Conservation (phyloP, 2,888 invertebrate genomes). For the Druceiella hillmani region DNA sequence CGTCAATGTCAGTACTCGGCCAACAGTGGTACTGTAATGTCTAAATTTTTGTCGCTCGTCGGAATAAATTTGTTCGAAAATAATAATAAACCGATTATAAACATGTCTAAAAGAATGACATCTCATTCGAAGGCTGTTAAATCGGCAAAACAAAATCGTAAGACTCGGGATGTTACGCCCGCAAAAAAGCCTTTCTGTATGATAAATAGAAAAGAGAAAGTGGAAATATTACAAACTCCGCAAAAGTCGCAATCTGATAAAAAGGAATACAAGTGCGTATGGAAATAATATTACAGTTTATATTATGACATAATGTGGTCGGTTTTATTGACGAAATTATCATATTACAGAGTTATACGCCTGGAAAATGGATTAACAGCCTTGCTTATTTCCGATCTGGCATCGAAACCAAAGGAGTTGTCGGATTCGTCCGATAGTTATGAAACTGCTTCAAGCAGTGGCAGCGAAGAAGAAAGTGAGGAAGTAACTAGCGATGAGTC, state of each 20-base stretch:
- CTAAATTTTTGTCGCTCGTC: too few species aligned
- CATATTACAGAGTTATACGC: conserved; percentile 51
- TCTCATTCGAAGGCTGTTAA: too few species aligned
- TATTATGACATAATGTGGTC: conserved; percentile 23
- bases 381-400: conserved; percentile 62
- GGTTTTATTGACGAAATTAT: conserved; percentile 6
- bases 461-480: conserved; percentile 44
- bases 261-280: conserved; percentile 65
- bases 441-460: conserved; percentile 28
- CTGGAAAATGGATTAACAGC: conserved; percentile 68
- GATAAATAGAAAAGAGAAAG: conserved; percentile 36
- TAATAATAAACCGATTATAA: too few species aligned
- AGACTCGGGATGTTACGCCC: too few species aligned
- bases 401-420: conserved; percentile 28
- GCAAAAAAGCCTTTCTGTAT: conserved; percentile 30
- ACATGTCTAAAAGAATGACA: too few species aligned
- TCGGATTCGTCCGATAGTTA: conserved; percentile 34
- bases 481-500: conserved; percentile 36
- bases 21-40: too few species aligned
- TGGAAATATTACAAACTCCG: conserved; percentile 50
- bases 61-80: too few species aligned
- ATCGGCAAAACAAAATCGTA: too few species aligned
- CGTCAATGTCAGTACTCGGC: too few species aligned
- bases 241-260: conserved; percentile 71
- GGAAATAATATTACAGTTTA: conserved; percentile 25